Percentiles rank a stretch among this genome's conserved stretches.
Conservation (phyloP, 2,113 vertebrate species). For the Neogobius melanostomus region DNA sequence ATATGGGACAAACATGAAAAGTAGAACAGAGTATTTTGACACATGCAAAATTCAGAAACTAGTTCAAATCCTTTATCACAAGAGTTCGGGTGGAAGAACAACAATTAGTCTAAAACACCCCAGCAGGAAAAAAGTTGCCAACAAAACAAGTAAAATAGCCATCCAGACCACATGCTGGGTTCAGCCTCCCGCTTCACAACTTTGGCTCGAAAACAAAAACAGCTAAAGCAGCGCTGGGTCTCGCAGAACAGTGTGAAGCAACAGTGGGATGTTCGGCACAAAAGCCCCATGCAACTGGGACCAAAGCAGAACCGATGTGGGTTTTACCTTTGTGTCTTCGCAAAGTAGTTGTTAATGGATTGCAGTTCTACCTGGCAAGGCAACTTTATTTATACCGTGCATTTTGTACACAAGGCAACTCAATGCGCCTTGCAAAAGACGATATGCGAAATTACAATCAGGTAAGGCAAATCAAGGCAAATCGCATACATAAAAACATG, state of each 20-base stretch:
- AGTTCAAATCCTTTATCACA: slow-evolving; percentile 25
- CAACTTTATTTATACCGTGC: too few species aligned
- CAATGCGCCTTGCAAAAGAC: too few species aligned
- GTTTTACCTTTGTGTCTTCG: neutral
- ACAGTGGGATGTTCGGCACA: neutral
- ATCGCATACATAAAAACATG: too few species aligned
- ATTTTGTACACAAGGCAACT: too few species aligned
- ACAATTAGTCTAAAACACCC: slow-evolving; percentile 28
- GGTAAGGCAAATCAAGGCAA: too few species aligned
- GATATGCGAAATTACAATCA: too few species aligned
- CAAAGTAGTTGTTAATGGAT: too few species aligned
- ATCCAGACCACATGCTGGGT: slow-evolving; percentile 13
- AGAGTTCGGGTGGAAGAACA: slow-evolving; percentile 15
- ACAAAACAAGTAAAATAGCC: slow-evolving; percentile 32
- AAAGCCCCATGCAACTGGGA: neutral
- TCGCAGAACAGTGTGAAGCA: neutral
- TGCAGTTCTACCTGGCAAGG: too few species aligned
- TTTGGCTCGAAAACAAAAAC: slow-evolving; percentile 24
- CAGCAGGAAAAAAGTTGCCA: slow-evolving; percentile 13
- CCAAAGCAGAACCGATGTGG: slow-evolving; percentile 4
- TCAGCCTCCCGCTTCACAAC: neutral
- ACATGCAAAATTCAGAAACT: slow-evolving; percentile 5
- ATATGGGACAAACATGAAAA: neutral
- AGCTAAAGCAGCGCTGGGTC: slow-evolving; percentile 14
- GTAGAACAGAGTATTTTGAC: neutral